Percentiles rank a stretch among this genome's conserved stretches.
Conservation (phyloP, 2,113 vertebrate genomes). For the Peromyscus polionotus region DNA sequence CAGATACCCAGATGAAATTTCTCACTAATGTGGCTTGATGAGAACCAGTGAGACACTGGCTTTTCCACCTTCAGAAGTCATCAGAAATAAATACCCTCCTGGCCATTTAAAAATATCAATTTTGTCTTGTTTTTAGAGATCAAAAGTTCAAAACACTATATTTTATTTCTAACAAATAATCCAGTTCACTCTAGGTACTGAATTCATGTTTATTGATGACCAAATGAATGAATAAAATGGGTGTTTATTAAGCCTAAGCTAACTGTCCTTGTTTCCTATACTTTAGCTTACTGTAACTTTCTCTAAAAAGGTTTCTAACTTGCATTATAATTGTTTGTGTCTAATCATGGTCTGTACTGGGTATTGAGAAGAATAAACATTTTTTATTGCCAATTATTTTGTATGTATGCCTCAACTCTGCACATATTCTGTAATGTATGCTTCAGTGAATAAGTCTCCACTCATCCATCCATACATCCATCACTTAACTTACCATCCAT, state of each 20-base stretch:
- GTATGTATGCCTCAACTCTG: background rate
- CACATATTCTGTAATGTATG: background rate
- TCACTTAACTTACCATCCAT: background rate
- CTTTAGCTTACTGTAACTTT: background rate
- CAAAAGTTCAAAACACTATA: background rate
- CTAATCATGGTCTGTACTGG: background rate
- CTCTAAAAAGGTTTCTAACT: background rate
- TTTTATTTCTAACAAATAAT: background rate
- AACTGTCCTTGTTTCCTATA: background rate
- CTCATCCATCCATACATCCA: no score
- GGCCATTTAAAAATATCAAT: background rate
- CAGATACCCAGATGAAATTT: background rate
- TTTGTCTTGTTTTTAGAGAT: conserved; percentile 26
- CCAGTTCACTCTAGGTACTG: background rate
- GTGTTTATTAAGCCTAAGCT: background rate
- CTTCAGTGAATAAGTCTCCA: background rate
- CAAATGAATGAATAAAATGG: background rate
- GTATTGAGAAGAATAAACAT: background rate
- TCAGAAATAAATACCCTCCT: conserved; percentile 7
- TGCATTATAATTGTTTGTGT: background rate
- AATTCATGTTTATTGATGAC: background rate
- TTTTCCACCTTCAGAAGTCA: conserved; percentile 24
- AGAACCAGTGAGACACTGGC: background rate
- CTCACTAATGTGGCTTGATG: background rate
- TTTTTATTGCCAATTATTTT: background rate